Percentiles rank a stretch among this genome's conserved stretches.
phyloP scores from a whole-genome alignment of 2,113 vertebrate species.

The Vicugna pacos region DNA sequence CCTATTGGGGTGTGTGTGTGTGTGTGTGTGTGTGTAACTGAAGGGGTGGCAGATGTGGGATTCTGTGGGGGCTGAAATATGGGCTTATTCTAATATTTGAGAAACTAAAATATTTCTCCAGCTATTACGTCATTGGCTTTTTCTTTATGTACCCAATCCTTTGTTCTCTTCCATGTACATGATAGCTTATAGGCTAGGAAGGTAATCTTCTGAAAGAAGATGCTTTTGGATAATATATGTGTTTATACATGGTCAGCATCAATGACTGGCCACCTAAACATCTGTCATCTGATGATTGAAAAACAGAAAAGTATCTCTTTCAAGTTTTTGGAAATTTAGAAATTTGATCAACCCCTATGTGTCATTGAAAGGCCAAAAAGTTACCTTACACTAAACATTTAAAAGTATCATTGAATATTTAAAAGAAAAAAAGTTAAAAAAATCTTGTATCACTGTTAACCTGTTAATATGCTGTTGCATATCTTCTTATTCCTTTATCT shows the following conservation, averaged over 20 bases:
- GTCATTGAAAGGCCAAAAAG: not conserved
- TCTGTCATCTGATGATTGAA: not conserved
- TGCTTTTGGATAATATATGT: not conserved
- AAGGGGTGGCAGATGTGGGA: not conserved
- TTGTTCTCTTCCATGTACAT: not conserved
- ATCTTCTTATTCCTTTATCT: not conserved
- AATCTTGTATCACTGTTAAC: not conserved
- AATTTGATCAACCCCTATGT: not conserved
- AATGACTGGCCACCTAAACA: not conserved
- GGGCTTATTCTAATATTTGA: not conserved
- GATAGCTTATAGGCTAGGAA: not conserved
- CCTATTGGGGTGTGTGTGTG: not conserved
- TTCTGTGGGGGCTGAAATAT: not conserved
- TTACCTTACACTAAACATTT: not conserved
- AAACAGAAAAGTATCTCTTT: not conserved
- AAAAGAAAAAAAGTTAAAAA: not conserved
- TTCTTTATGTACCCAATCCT: not conserved
- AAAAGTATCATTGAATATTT: slow-evolving; percentile 13
- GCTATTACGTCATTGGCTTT: not conserved
- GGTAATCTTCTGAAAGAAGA: not conserved
- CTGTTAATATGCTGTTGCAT: not conserved
- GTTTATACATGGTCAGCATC: not conserved
- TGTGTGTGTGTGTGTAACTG: not conserved
- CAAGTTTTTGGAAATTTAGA: not conserved
- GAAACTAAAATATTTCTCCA: slow-evolving; percentile 31